A percentile compares a stretch with the other conserved stretches of the same genome.
phyloP scores from a whole-genome alignment of 1,140 invertebrate genomes.

The Littorina saxatilis region DNA sequence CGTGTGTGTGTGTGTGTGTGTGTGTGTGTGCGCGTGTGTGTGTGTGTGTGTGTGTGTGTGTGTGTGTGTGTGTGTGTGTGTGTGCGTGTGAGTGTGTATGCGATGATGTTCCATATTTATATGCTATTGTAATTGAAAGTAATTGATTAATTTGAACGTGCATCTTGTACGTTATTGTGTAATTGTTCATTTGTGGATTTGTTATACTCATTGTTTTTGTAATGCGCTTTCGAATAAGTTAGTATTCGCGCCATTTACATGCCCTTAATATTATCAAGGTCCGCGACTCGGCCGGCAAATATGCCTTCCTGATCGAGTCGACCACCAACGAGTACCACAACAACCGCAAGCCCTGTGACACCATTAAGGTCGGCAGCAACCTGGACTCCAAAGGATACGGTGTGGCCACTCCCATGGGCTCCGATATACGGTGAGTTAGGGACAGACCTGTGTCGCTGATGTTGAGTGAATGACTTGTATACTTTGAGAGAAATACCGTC shows the following conservation, averaged over 20 bases:
- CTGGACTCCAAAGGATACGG: slow-evolving; percentile 97
- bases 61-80: slow-evolving; percentile 13
- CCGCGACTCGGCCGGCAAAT: slow-evolving; percentile 82
- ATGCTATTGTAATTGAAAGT: no score
- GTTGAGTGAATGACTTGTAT: no score
- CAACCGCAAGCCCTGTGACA: slow-evolving; percentile 93
- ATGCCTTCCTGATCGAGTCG: slow-evolving; percentile 95
- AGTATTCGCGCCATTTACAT: no score
- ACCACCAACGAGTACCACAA: slow-evolving; percentile 97
- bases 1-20: no score
- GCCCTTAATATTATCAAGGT: slow-evolving; percentile 46
- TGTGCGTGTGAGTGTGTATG: slow-evolving; percentile 18
- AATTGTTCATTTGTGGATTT: no score
- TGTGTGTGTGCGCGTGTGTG: neutral
- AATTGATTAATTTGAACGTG: no score
- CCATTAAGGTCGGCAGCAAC: slow-evolving; percentile 93
- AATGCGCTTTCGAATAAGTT: no score
- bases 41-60: slow-evolving; percentile 2
- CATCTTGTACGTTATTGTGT: no score
- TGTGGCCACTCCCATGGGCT: slow-evolving; percentile 93
- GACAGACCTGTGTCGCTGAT: no score
- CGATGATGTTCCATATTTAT: neutral
- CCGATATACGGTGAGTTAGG: slow-evolving; percentile 85
- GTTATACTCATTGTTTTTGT: no score
- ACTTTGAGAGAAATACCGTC: no score